Conservation (phyloP, 2,888 invertebrate species). For the Chrysotoxum bicinctum region DNA sequence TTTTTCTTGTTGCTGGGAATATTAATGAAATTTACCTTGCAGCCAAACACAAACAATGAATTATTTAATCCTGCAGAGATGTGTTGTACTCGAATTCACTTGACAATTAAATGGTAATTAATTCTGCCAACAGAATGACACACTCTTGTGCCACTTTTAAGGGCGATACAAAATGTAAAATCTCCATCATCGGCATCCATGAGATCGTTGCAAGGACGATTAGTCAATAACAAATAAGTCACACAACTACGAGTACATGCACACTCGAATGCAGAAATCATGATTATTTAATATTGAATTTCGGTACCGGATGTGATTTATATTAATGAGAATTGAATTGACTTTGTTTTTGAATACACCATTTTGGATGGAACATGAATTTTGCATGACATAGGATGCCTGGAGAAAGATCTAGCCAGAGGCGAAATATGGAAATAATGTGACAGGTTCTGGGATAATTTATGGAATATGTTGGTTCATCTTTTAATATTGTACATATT, state of each 20-base stretch:
- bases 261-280: neutral
- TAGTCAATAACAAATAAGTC: constrained; percentile 26
- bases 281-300: constrained; percentile 1
- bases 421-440: neutral
- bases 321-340: neutral
- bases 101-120: constrained; percentile 62
- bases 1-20: neutral
- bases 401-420: neutral
- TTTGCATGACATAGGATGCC: neutral
- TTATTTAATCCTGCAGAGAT: constrained; percentile 53
- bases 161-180: neutral
- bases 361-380: neutral
- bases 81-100: neutral
- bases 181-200: neutral
- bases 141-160: constrained; percentile 12
- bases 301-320: neutral
- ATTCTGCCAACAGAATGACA: constrained; percentile 51
- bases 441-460: too few species aligned
- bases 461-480: too few species aligned
- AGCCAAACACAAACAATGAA: constrained; percentile 34
- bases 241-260: neutral
- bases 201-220: constrained; percentile 41
- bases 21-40: constrained; percentile 33
- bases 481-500: too few species aligned
- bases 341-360: neutral